Evolutionary conservation across 2,888 invertebrate species (phyloP).

Genomic region (Chrysodeixis includens): DNA sequence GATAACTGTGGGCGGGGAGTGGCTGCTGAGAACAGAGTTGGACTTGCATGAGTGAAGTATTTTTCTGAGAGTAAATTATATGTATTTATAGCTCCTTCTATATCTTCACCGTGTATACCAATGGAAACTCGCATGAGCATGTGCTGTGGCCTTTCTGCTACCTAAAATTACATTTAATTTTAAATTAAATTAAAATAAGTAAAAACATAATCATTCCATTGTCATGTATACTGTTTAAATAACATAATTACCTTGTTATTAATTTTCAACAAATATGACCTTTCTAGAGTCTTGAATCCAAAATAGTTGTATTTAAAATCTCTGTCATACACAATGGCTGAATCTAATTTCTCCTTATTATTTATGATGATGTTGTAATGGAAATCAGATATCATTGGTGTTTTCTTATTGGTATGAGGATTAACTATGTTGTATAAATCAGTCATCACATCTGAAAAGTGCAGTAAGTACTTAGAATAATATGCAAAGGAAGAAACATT

Average conservation of each 20-base stretch:
- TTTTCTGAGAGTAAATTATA: slow-evolving; percentile 98
- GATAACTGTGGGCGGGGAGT: slow-evolving; percentile 97
- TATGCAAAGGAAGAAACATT: no score
- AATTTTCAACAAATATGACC: slow-evolving; percentile 97
- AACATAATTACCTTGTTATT: slow-evolving; percentile 91
- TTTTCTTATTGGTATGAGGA: slow-evolving; percentile 91
- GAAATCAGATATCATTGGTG: slow-evolving; percentile 96
- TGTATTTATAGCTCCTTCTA: slow-evolving; percentile 97
- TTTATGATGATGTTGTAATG: slow-evolving; percentile 94
- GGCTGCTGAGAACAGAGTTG: slow-evolving; percentile 98
- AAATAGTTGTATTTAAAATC: slow-evolving; percentile 99
- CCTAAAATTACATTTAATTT: slow-evolving; percentile 71
- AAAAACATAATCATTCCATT: no score
- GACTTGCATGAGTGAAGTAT: slow-evolving; percentile 99
- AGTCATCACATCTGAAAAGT: slow-evolving; percentile 95
- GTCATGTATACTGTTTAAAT: background rate
- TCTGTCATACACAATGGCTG: slow-evolving; percentile 98
- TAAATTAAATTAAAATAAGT: background rate
- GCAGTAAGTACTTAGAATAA: no score
- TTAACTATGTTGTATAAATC: slow-evolving; percentile 94
- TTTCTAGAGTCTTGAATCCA: slow-evolving; percentile 99
- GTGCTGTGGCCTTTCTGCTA: slow-evolving; percentile 99
- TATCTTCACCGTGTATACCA: slow-evolving; percentile 98
- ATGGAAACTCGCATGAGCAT: slow-evolving; percentile 99
- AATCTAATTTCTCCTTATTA: slow-evolving; percentile 97